phyloP scores from a whole-genome alignment of 2,888 invertebrate species.

The Aspidiotus destructor region DNA sequence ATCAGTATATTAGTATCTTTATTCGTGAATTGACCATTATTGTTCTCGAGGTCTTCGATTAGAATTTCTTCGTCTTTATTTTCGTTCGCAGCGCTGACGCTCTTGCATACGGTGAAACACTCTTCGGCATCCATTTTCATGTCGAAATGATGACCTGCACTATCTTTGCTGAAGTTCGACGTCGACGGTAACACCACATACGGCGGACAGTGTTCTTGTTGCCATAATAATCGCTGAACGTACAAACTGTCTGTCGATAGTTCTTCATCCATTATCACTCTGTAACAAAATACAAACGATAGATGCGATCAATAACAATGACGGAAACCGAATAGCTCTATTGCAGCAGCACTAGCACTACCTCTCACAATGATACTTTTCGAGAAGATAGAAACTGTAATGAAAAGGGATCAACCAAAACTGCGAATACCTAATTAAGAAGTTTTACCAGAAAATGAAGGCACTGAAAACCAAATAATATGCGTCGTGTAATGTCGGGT shows the following conservation, averaged over 20 bases:
- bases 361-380: too few relatives aligned
- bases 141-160: not conserved
- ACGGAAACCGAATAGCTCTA: too few relatives aligned
- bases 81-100: not conserved
- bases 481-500: too few relatives aligned
- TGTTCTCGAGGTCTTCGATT: constrained; percentile 28
- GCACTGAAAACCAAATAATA: too few relatives aligned
- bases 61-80: not conserved
- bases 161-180: not conserved
- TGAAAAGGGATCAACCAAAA: too few relatives aligned
- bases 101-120: constrained; percentile 5
- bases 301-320: not conserved
- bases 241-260: constrained; percentile 23
- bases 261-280: constrained; percentile 19
- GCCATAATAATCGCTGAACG: constrained; percentile 22
- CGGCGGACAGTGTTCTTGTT: constrained; percentile 25
- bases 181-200: constrained; percentile 25
- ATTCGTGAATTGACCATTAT: constrained; percentile 19
- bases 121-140: constrained; percentile 27
- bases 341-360: too few relatives aligned
- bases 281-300: constrained; percentile 2
- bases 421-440: too few relatives aligned
- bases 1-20: not conserved
- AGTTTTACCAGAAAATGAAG: too few relatives aligned
- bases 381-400: too few relatives aligned